phyloP scores from a whole-genome alignment of 1,140 invertebrate genomes.

The Bursaphelenchus mucronatus region DNA sequence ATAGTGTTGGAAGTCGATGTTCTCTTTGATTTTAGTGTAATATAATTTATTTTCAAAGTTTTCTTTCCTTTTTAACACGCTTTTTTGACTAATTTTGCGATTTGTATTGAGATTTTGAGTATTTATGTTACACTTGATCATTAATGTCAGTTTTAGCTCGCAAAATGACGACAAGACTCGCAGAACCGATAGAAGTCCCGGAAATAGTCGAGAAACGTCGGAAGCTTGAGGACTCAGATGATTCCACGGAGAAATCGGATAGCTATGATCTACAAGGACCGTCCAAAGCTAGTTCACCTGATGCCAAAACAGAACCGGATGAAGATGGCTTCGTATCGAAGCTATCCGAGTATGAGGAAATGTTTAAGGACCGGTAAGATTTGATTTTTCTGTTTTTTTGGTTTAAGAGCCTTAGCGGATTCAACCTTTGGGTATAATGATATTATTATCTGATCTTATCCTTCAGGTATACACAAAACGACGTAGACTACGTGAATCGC shows the following conservation, averaged over 20 bases:
- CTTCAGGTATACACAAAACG: constrained; percentile 16
- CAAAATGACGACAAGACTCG: no score
- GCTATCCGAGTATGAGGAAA: constrained; percentile 16
- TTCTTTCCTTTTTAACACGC: no score
- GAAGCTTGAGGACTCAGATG: no score
- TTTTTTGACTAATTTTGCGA: no score
- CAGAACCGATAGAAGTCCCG: no score
- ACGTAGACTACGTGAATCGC: constrained; percentile 19
- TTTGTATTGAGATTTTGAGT: no score
- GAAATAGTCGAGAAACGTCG: no score
- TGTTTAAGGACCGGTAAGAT: constrained; percentile 15
- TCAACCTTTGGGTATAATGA: background rate
- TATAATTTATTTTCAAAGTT: no score
- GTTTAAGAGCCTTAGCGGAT: background rate
- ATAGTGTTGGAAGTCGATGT: no score
- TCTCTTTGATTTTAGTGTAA: no score
- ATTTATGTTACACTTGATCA: no score
- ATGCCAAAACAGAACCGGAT: background rate
- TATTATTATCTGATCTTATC: background rate
- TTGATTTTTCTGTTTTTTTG: background rate
- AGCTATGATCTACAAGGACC: constrained; percentile 2
- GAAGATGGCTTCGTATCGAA: constrained; percentile 10
- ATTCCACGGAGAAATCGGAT: background rate
- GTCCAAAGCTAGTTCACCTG: constrained; percentile 2
- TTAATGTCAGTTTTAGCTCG: no score